Evolutionary conservation across 2,113 vertebrate species (phyloP).

Genomic region (Cottus gobio): DNA sequence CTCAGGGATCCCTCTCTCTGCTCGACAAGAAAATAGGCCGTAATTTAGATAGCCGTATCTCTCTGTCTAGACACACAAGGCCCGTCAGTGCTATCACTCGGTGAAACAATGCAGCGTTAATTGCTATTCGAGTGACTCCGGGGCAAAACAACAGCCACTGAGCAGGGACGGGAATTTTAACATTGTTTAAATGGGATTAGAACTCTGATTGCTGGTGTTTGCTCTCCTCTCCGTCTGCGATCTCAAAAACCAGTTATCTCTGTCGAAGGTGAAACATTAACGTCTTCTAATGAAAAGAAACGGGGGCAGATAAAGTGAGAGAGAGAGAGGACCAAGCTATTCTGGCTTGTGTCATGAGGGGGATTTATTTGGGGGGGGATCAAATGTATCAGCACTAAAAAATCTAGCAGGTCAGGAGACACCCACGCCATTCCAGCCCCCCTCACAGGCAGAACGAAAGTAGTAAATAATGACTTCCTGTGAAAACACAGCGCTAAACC

Average conservation of each 20-base stretch:
- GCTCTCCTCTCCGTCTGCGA: constrained; percentile 11
- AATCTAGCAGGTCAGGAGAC: constrained; percentile 53
- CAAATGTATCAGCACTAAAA: constrained; percentile 47
- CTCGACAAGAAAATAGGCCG: constrained; percentile 47
- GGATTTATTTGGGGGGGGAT: constrained; percentile 47
- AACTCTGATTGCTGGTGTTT: constrained; percentile 47
- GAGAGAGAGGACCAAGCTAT: not conserved
- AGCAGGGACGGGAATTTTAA: constrained; percentile 34
- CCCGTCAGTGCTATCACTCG: constrained; percentile 45
- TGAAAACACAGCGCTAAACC: constrained; percentile 45
- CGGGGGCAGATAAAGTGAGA: not conserved
- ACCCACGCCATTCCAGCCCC: constrained; percentile 58
- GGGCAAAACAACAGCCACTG: constrained; percentile 48
- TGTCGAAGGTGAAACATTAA: constrained; percentile 26
- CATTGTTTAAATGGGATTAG: constrained; percentile 48
- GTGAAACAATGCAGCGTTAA: constrained; percentile 70
- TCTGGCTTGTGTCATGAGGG: constrained; percentile 16
- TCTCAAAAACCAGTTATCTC: constrained; percentile 5
- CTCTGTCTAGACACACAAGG: constrained; percentile 71
- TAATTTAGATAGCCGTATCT: constrained; percentile 82
- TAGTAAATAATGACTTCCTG: constrained; percentile 78
- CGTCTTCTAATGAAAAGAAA: not conserved
- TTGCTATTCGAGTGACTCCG: constrained; percentile 37
- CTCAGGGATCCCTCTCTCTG: constrained; percentile 72
- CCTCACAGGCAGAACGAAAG: constrained; percentile 31